Base-by-base conservation (phyloP, 2,888 invertebrate species). In the Diarsia brunnea region DNA sequence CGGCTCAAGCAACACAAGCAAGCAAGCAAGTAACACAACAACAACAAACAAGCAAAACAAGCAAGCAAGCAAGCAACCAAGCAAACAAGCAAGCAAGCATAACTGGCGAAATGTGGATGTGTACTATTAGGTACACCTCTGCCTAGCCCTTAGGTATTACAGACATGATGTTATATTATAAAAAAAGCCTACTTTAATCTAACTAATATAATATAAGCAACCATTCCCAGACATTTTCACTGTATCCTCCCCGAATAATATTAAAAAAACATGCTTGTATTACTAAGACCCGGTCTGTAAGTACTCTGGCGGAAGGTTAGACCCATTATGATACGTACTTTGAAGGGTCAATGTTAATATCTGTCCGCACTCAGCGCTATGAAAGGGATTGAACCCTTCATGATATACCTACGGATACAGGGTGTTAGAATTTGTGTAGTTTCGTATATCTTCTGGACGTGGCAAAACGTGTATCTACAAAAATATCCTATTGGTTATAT, bases 291-390 rank as follows among this genome's bases (percentile, higher is more conserved):
- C 19, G 49, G 16, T 51, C 16, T 21, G 16, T 60, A 60, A 78
- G 58, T 69, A 72, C 75, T 71, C 47, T 10, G 4, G 21, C 55
- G 66, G 47, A 70, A 72, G 84, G 72, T 72, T 72, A 19, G 27
- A 51, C 16, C 60, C 85, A 65, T 82, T 84, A 81, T 70, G 81
- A 64, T 81, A 65, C 24, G 55, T 61, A 74, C 58, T 82, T 72
- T 47, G 38, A 45, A 72, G 61, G 82, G 82, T 76, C 75, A 72
- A 70, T 75, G 76, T 75, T 84, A 84, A 84, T 82, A 82, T 84
- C 76, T 64, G 63, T 43, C 68, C 63, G 72, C 82, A 80, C 85
- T 82, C 76, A 75, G 85, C 82, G 67, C 67, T 68, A 70, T 81
- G 69, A 79, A 84, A 84, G 81, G 81, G 81, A 82, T 77, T 66